Evolutionary conservation across 2,797 vertebrate genomes (phyloP).

Genomic region (Psittacula derbiana): DNA sequence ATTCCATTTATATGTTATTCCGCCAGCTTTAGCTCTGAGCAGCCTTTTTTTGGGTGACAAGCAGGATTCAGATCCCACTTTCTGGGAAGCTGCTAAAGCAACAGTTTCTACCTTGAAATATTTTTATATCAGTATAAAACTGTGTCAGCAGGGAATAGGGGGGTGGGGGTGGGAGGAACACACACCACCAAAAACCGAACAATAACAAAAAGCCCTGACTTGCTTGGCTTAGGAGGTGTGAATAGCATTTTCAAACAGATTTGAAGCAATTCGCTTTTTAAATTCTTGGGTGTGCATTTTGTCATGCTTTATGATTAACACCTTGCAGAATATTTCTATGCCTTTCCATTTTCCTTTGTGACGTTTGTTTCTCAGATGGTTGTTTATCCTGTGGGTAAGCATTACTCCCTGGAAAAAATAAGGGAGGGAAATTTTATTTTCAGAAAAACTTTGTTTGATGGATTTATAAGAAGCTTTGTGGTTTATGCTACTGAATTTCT

Average conservation of each 20-base stretch:
- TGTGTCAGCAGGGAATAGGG: background rate
- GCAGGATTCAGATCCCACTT: background rate
- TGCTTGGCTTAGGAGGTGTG: background rate
- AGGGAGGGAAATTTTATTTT: background rate
- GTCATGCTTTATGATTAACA: background rate
- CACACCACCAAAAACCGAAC: background rate
- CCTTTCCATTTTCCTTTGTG: background rate
- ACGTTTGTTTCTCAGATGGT: fast-evolving
- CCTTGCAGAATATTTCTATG: background rate
- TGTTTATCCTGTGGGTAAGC: background rate
- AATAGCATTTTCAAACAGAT: background rate
- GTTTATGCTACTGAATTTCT: background rate
- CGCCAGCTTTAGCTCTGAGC: background rate
- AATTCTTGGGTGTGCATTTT: background rate
- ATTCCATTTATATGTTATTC: fast-evolving
- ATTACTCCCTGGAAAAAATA: fast-evolving
- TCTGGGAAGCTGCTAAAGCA: background rate
- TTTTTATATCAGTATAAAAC: background rate
- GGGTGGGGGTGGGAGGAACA: background rate
- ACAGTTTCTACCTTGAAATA: background rate
- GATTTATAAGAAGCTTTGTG: background rate
- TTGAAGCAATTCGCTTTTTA: constrained; percentile 23
- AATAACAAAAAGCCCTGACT: background rate
- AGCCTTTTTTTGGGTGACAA: background rate
- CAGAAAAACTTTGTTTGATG: background rate